Evolutionary conservation across 2,113 vertebrate species (phyloP), one percentile per base, ranked within the genome.

Genomic region (Hippocampus mohnikei): DNA sequence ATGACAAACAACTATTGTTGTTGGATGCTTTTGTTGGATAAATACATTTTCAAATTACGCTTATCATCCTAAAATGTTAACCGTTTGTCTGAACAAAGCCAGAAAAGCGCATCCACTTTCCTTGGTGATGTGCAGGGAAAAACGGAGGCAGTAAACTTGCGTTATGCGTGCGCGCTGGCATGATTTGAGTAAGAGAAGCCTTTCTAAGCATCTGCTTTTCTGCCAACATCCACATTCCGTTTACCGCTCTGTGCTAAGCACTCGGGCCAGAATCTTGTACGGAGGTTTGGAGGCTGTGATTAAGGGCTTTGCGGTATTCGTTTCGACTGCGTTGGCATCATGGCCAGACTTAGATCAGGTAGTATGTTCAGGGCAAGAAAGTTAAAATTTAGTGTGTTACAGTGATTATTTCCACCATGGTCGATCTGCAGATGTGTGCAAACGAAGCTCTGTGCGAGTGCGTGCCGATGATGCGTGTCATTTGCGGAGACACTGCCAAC

Each of bases 311-410:
- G 68, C 62, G 20, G 64, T 67, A 48, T 80, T 81, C 25, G 46
- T 80, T 84, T 84, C 44, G 6, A 74, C 79, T 69, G 48, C 21
- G 66, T 74, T 72, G 74, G 82, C 67, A 68, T 23, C 78, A 55
- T 78, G 83, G 65, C 84, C 78, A 73, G 58, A 62, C 16, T 29
- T 60, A 70, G 61, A 79, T 69, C 70, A 61, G 80, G 69, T 78
- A 60, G 74, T 74, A 59, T 69, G 69, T 75, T 78, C 48, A 44
- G 65, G 53, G 73, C 65, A 74, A 67, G 25, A 59, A 0, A 41
- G 64, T 77, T 84, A 77, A 72, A 71, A 52, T 78, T 81, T 80
- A 77, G 61, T 70, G 72, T 67, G 71, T 84, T 83, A 72, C 58
- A 59, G 59, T 75, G 75, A 73, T 75, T 81, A 69, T 81, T 80